Base-by-base conservation (phyloP, 2,888 invertebrate genomes). In the Diaprepes abbreviatus region DNA sequence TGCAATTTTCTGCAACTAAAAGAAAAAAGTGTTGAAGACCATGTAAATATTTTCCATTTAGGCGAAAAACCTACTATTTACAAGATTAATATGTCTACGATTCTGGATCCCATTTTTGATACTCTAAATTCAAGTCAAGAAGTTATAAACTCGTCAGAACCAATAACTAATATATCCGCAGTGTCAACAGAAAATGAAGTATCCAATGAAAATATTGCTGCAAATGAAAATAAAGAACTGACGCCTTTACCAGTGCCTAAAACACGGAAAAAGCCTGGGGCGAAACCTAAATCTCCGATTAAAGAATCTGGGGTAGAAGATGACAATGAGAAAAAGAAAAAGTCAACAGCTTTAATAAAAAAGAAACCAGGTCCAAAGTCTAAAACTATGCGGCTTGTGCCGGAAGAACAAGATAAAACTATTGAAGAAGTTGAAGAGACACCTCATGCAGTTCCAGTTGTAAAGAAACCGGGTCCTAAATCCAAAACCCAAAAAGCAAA, bases 1-100 rank as follows among this genome's bases (percentile, higher is more conserved):
- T 94, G 94, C 78, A 90, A 93, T 79, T 94, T 88, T 74, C 87
- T 92, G 1, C 94, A 94, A 82, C 79, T 93, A 73, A 86, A 87
- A 4, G 83, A 87, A 52, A 82, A 84, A 33, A 89, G 89, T 76
- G 83, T 93, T 0, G 87, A 89, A 71, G 85, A 85, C 0, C 94
- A 94, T 75, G 85, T 91, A 0, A 84, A 87, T 45, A 79, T 83
- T 0, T 88, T 88, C 71, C 91, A 89, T 74, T 80, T 85, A 50
- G 83, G 85, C 48, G 83, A 85, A 58, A 83, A 86, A 70, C 86
- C 86, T 0, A 85, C 86, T 10, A 79, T 83, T 33, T 70, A 77
- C 54, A 83, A 82, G 68, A 79, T 85, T 6, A 82, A 79, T 68
- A 77, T 84, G 72, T 83, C 84, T 0, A 59, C 73, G 4, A 33